A percentile compares a stretch with the other conserved stretches of the same genome.
Conservation (phyloP, 2,797 vertebrate species). For the Hippocampus kuda region DNA sequence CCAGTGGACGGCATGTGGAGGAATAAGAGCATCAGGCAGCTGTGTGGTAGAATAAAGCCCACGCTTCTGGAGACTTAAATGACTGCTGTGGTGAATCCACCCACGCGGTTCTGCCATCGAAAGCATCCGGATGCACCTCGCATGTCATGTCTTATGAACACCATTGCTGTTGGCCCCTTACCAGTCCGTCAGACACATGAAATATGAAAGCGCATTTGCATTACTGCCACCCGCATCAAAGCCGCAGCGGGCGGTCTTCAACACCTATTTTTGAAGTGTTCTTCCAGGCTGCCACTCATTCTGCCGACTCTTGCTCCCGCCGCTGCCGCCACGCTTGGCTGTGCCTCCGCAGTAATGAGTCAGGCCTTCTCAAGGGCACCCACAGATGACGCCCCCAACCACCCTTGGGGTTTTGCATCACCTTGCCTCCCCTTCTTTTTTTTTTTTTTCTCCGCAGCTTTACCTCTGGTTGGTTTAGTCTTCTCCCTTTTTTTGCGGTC, state of each 20-base stretch:
- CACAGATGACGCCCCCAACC: conserved; percentile 52
- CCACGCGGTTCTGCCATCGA: conserved; percentile 36
- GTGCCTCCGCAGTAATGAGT: conserved; percentile 63
- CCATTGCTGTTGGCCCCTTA: conserved; percentile 12
- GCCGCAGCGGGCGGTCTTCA: conserved; percentile 11
- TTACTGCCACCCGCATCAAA: conserved; percentile 15
- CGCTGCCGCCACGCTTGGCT: conserved; percentile 46
- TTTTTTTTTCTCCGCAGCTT: conserved; percentile 28
- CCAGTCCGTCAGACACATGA: conserved; percentile 13
- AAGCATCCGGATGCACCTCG: conserved; percentile 21
- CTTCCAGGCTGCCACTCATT: conserved; percentile 42
- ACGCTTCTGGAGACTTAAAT: conserved; percentile 27
- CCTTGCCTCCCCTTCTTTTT: conserved; percentile 36
- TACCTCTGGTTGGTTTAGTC: conserved; percentile 7
- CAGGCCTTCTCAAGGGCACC: conserved; percentile 66
- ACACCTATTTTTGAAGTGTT: conserved; percentile 36
- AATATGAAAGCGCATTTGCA: conserved; percentile 7
- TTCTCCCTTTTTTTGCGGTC: background rate
- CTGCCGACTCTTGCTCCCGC: conserved; percentile 20
- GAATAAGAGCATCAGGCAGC: conserved; percentile 7
- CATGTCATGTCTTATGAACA: conserved; percentile 8
- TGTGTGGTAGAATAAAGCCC: conserved; percentile 24
- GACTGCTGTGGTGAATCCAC: conserved; percentile 21
- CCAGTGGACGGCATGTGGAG: conserved; percentile 6
- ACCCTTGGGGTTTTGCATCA: conserved; percentile 41